Percentiles rank a stretch among this genome's conserved stretches.
Evolutionary conservation across 2,888 invertebrate species (phyloP).

Genomic region (Microplitis manilae): DNA sequence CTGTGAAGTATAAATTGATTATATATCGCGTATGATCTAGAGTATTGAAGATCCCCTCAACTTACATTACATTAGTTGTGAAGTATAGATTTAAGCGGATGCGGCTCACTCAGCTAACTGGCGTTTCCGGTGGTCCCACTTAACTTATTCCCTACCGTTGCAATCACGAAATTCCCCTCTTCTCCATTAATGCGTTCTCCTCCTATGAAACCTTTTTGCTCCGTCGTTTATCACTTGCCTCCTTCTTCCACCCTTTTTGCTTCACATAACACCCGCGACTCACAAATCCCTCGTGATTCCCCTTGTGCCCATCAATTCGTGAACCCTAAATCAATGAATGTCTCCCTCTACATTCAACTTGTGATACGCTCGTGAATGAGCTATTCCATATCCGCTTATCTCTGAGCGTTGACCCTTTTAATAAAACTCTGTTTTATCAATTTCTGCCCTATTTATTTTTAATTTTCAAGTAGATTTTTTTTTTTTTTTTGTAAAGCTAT

Average conservation of each 20-base stretch:
- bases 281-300: neutral
- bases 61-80: neutral
- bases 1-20: neutral
- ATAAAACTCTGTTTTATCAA: neutral
- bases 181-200: constrained; percentile 9
- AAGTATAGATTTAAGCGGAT: constrained; percentile 58
- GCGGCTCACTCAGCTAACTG: constrained; percentile 66
- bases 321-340: neutral
- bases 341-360: neutral
- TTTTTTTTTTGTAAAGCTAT: neutral
- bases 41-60: constrained; percentile 57
- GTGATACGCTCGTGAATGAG: neutral
- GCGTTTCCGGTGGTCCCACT: constrained; percentile 66
- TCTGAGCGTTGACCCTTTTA: neutral
- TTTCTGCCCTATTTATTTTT: neutral
- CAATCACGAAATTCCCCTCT: constrained; percentile 37
- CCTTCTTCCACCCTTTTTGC: constrained; percentile 29
- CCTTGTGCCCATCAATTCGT: neutral
- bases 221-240: constrained; percentile 33
- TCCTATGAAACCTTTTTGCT: constrained; percentile 30
- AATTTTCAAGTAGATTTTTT: neutral
- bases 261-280: neutral
- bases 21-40: constrained; percentile 28
- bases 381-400: neutral
- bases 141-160: constrained; percentile 43